These are phyloP conservation scores for Lipotes vexillifer DNA, from an alignment of 2,113 vertebrate genomes.

Conservation along the genomic window DNA sequence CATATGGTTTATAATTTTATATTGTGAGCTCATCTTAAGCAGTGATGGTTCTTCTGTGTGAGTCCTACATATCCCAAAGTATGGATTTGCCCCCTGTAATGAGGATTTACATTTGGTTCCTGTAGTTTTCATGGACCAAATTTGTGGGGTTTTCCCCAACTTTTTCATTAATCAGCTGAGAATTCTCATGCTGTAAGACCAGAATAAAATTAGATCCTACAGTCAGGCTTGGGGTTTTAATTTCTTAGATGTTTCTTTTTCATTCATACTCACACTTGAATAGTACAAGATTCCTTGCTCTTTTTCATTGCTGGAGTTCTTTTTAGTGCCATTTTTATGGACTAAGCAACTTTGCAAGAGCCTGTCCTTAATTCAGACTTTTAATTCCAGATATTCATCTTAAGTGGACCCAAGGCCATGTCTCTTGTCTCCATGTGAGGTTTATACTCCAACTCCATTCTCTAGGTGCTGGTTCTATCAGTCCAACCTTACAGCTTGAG, in stretches of 20 bases:
- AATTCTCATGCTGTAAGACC: not conserved
- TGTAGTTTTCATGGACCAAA: not conserved
- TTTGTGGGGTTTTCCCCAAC: not conserved
- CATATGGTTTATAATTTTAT: not conserved
- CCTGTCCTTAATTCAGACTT: not conserved
- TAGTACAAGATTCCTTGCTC: not conserved
- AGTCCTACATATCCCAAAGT: not conserved
- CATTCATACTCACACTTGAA: not conserved
- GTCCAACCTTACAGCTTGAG: not conserved
- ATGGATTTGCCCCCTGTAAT: not conserved
- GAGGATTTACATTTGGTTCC: not conserved
- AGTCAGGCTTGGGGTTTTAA: not conserved
- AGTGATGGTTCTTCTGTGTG: not conserved
- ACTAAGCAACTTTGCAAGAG: not conserved
- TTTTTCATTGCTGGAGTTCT: not conserved
- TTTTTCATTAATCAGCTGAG: not conserved
- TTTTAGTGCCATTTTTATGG: not conserved
- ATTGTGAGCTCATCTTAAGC: not conserved
- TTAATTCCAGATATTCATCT: not conserved
- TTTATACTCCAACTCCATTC: not conserved
- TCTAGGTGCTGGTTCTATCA: not conserved
- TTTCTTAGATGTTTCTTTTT: constrained; percentile 9
- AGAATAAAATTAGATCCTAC: not conserved
- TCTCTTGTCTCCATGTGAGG: not conserved
- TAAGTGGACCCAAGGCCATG: not conserved